phyloP scores from a whole-genome alignment of 2,113 vertebrate species.

The Oryzias javanicus region DNA sequence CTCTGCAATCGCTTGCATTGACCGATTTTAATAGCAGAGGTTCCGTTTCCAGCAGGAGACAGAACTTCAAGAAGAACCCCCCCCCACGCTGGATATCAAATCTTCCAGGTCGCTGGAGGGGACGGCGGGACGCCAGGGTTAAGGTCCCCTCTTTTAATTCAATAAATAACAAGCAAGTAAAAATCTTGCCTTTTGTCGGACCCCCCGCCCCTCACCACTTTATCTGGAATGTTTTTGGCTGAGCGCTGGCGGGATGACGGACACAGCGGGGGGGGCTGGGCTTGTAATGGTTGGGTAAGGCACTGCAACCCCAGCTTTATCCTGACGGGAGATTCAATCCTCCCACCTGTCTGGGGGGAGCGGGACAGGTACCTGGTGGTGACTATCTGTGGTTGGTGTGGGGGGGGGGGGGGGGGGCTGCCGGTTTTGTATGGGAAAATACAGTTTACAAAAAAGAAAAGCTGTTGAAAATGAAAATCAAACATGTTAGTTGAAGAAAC shows the following conservation, averaged over 20 bases:
- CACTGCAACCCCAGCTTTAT: constrained; percentile 17
- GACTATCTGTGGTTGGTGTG: constrained; percentile 30
- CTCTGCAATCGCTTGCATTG: no score
- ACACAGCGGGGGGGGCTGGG: constrained; percentile 7
- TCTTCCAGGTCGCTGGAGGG: constrained; percentile 9
- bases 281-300: constrained; percentile 22
- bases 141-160: not conserved
- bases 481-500: no score
- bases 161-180: constrained; percentile 1
- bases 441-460: no score
- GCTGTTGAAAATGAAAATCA: no score
- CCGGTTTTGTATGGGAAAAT: no score
- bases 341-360: constrained; percentile 31
- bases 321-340: constrained; percentile 37
- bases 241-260: constrained; percentile 12
- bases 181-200: not conserved
- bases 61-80: constrained; percentile 27
- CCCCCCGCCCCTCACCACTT: not conserved
- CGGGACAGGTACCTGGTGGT: constrained; percentile 22
- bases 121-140: not conserved
- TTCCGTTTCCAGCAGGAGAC: constrained; percentile 20
- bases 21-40: no score
- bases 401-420: no score
- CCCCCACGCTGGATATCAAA: constrained; percentile 17
- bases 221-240: not conserved